phyloP scores from a whole-genome alignment of 23 tunicate genomes.

The Clavelina lepadiformis region DNA sequence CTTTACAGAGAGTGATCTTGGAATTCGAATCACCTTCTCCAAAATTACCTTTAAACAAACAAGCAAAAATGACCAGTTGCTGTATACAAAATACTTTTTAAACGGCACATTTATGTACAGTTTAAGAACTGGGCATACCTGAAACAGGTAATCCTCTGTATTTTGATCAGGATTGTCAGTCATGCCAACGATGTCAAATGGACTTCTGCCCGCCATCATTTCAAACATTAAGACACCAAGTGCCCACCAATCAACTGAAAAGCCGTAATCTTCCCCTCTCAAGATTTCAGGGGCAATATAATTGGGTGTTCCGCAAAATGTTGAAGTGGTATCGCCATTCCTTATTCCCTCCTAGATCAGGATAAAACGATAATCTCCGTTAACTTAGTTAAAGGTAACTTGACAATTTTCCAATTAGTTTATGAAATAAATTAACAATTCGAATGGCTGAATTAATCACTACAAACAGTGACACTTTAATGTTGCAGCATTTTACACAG shows the following conservation, averaged over 20 bases:
- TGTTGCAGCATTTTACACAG: background rate
- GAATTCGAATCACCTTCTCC: conserved; percentile 95
- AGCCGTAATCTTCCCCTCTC: conserved; percentile 88
- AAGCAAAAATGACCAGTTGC: background rate
- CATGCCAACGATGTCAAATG: conserved; percentile 92
- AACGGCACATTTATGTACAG: no score
- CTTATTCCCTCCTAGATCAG: conserved; percentile 70
- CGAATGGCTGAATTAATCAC: background rate
- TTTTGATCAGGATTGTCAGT: conserved; percentile 84
- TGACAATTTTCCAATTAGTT: no score
- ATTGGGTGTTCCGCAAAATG: conserved; percentile 98
- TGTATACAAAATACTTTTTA: no score
- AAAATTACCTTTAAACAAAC: conserved; percentile 66
- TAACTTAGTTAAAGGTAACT: no score
- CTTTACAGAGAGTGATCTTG: conserved; percentile 81
- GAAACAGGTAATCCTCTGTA: conserved; percentile 92
- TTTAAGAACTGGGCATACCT: conserved; percentile 23
- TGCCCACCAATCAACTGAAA: conserved; percentile 99
- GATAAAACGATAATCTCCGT: no score
- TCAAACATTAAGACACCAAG: conserved; percentile 98
- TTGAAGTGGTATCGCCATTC: conserved; percentile 70
- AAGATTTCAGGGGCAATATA: conserved; percentile 99
- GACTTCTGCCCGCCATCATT: conserved; percentile 99
- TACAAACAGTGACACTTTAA: background rate
- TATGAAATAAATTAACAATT: no score